Conservation (phyloP, 2,113 vertebrate species). For the Lepisosteus osseus region DNA sequence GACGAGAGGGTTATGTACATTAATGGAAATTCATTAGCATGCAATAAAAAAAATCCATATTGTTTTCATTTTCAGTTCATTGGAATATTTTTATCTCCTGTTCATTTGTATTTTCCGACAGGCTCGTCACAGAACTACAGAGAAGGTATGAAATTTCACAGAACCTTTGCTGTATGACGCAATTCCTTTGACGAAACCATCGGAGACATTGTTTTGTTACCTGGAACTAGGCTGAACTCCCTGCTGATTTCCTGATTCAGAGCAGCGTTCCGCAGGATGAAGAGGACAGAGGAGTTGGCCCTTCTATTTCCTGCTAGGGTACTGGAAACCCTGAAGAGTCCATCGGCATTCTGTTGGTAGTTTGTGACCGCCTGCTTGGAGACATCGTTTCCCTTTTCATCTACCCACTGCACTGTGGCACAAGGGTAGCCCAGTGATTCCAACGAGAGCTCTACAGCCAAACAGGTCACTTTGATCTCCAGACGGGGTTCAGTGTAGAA, state of each 20-base stretch:
- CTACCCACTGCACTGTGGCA: constrained; percentile 36
- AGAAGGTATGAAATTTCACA: too few relatives aligned
- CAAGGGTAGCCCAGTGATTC: constrained; percentile 36
- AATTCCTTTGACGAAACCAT: not conserved
- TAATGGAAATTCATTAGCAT: too few relatives aligned
- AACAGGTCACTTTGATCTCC: constrained; percentile 16
- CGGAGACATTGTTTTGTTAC: constrained; percentile 16
- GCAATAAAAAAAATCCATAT: too few relatives aligned
- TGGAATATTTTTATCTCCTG: too few relatives aligned
- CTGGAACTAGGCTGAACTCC: constrained; percentile 27
- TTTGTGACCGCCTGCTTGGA: constrained; percentile 26
- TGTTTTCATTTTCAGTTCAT: too few relatives aligned
- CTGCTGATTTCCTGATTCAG: constrained; percentile 37
- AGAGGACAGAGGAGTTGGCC: constrained; percentile 28
- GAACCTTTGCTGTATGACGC: too few relatives aligned
- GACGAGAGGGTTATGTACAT: too few relatives aligned
- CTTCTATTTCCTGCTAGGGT: constrained; percentile 15
- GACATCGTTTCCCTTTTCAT: constrained; percentile 25
- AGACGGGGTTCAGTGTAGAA: constrained; percentile 39
- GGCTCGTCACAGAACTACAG: too few relatives aligned
- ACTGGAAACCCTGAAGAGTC: constrained; percentile 36
- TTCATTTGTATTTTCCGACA: too few relatives aligned
- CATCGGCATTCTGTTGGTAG: constrained; percentile 16
- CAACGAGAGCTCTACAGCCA: constrained; percentile 27
- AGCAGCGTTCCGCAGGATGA: constrained; percentile 32